Conservation (phyloP, 2,888 invertebrate genomes). For the Taenaris catops region DNA sequence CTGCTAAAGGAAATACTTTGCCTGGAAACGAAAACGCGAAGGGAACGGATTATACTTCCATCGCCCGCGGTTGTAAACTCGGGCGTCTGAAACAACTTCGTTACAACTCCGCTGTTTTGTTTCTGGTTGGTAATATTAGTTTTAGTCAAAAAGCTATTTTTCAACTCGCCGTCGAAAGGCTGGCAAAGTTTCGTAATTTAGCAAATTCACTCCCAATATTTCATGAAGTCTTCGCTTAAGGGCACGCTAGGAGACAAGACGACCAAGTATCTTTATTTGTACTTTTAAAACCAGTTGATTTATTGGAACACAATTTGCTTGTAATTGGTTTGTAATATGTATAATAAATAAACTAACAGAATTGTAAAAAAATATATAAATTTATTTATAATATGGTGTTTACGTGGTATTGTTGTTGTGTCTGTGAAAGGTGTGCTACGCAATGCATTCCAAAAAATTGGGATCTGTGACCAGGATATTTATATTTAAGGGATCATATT, state of each 20-base stretch:
- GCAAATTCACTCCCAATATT: slow-evolving; percentile 63
- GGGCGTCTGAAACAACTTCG: slow-evolving; percentile 66
- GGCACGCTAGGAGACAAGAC: slow-evolving; percentile 45
- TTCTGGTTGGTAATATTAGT: slow-evolving; percentile 73
- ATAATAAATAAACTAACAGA: too few species aligned
- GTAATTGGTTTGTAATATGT: too few species aligned
- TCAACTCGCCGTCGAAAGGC: slow-evolving; percentile 66
- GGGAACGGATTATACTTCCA: slow-evolving; percentile 35
- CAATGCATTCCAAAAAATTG: too few species aligned
- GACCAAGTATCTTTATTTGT: too few species aligned
- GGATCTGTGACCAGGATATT: too few species aligned
- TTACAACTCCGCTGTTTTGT: slow-evolving; percentile 72
- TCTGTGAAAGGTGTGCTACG: too few species aligned
- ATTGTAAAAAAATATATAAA: too few species aligned
- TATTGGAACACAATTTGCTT: too few species aligned
- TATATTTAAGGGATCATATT: too few species aligned
- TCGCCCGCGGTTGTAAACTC: slow-evolving; percentile 65
- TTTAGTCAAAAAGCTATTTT: slow-evolving; percentile 77
- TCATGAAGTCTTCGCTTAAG: slow-evolving; percentile 41
- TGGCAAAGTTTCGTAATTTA: slow-evolving; percentile 76
- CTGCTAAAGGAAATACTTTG: slow-evolving; percentile 38
- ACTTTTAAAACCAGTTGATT: too few species aligned
- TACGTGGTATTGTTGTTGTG: too few species aligned
- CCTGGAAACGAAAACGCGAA: slow-evolving; percentile 46
- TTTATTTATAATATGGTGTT: too few species aligned